Evolutionary conservation across 1,140 invertebrate genomes (phyloP).

Genomic region (Sycophaga agraensis): DNA sequence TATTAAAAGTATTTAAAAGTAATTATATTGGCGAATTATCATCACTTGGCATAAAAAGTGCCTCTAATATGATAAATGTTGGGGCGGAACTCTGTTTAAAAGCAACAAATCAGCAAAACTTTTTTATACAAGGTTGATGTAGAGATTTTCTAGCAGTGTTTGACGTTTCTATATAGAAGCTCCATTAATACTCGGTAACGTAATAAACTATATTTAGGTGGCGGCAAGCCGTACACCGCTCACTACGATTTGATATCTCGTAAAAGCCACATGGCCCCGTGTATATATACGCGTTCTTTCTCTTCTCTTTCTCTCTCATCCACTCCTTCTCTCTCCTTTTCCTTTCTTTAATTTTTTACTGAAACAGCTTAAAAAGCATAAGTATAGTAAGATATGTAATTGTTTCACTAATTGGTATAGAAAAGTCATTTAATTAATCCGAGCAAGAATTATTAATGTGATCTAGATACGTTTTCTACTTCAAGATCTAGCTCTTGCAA

Average conservation of each 20-base stretch:
- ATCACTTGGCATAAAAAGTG: too few species aligned
- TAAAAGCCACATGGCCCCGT: slow-evolving; percentile 53
- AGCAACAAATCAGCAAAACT: neutral
- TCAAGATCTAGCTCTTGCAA: too few species aligned
- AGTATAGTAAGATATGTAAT: too few species aligned
- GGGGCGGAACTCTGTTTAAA: neutral
- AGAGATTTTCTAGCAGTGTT: slow-evolving; percentile 24
- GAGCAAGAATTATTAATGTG: too few species aligned
- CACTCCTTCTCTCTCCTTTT: slow-evolving; percentile 5
- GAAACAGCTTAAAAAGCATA: slow-evolving; percentile 16
- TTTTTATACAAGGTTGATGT: neutral
- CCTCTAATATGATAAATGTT: neutral
- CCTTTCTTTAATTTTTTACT: slow-evolving; percentile 2
- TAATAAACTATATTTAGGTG: slow-evolving; percentile 57
- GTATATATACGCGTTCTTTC: slow-evolving; percentile 25
- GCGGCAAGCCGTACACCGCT: slow-evolving; percentile 44
- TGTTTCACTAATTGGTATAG: too few species aligned
- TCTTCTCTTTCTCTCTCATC: slow-evolving; percentile 6
- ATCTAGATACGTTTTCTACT: too few species aligned
- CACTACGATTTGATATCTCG: slow-evolving; percentile 54
- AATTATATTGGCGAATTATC: too few species aligned
- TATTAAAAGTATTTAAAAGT: too few species aligned
- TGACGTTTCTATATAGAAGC: slow-evolving; percentile 47
- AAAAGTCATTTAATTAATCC: too few species aligned
- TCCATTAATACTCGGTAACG: slow-evolving; percentile 56